Evolutionary conservation across 1,140 invertebrate genomes (phyloP).

Genomic region (Monochamus saltuarius): DNA sequence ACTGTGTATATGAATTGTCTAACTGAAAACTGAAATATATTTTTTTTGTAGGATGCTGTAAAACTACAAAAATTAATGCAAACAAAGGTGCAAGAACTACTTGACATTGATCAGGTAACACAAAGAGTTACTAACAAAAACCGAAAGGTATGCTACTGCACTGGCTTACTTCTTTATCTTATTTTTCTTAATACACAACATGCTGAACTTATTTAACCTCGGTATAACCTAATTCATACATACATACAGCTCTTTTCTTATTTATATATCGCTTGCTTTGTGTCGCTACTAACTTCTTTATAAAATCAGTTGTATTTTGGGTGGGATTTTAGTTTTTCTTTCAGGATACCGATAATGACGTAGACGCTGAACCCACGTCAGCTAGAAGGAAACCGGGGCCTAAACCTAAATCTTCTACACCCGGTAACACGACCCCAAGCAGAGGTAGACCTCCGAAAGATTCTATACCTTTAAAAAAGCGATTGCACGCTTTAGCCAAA

Average conservation of each 20-base stretch:
- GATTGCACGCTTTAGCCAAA: constrained; percentile 72
- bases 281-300: constrained; percentile 5
- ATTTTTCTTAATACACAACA: constrained; percentile 16
- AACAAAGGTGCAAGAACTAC: constrained; percentile 78
- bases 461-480: constrained; percentile 70
- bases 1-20: constrained; percentile 6
- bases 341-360: constrained; percentile 59
- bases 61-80: constrained; percentile 83
- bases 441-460: constrained; percentile 57
- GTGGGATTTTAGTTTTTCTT: constrained; percentile 19
- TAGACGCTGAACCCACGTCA: constrained; percentile 39
- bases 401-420: constrained; percentile 57
- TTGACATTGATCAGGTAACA: constrained; percentile 74
- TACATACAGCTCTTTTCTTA: not conserved
- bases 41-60: constrained; percentile 67
- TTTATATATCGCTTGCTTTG: not conserved
- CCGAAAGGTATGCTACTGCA: constrained; percentile 55
- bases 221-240: too few species aligned
- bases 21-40: too few species aligned
- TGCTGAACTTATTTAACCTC: not conserved
- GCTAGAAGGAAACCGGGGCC: constrained; percentile 51
- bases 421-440: constrained; percentile 39
- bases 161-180: constrained; percentile 22
- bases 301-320: constrained; percentile 14
- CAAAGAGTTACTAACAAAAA: constrained; percentile 57